phyloP scores from a whole-genome alignment of 2,797 vertebrate species.

The Sorex maritimensis region DNA sequence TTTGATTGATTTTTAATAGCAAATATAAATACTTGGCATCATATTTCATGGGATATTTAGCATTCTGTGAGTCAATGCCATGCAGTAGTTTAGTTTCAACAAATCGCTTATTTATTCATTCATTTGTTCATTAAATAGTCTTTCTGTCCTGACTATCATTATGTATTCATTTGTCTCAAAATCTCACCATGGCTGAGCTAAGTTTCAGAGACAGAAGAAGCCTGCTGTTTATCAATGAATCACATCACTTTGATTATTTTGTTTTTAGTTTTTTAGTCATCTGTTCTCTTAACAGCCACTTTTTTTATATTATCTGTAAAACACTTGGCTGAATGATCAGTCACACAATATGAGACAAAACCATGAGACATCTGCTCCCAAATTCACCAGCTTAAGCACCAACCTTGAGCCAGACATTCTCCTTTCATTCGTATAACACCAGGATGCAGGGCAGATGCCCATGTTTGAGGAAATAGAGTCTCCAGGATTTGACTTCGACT shows the following conservation, averaged over 20 bases:
- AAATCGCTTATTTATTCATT: background rate
- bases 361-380: background rate
- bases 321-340: background rate
- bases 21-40: background rate
- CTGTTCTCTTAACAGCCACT: background rate
- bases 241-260: background rate
- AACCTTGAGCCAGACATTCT: background rate
- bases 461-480: background rate
- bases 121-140: background rate
- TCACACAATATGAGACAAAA: background rate
- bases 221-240: background rate
- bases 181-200: background rate
- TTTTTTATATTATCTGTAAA: constrained; percentile 20
- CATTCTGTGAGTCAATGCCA: background rate
- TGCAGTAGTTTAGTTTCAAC: background rate
- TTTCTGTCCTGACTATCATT: background rate
- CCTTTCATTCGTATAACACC: background rate
- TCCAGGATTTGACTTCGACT: background rate
- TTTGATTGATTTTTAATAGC: constrained; percentile 39
- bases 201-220: constrained; percentile 5
- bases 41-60: constrained; percentile 16
- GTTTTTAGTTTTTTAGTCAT: background rate
- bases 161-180: constrained; percentile 34
- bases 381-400: background rate
- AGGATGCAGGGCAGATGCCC: background rate